phyloP scores from a whole-genome alignment of 2,797 vertebrate genomes.

The Bradypodion ventrale region DNA sequence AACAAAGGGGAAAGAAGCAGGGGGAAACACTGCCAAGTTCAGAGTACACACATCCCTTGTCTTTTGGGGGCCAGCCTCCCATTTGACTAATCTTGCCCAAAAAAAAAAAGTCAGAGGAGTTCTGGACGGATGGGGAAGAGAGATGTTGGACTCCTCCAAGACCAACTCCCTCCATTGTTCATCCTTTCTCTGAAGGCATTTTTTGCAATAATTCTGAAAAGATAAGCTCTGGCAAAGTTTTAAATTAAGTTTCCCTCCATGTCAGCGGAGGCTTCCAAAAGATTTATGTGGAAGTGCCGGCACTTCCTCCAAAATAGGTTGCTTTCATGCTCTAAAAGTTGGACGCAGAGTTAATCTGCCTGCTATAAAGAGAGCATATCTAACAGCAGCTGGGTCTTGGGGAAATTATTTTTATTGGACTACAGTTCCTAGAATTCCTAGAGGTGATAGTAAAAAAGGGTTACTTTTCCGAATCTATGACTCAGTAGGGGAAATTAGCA shows the following conservation, averaged over 20 bases:
- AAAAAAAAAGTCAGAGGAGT: not conserved
- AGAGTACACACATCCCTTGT: not conserved
- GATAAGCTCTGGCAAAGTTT: conserved; percentile 6
- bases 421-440: too few relatives aligned
- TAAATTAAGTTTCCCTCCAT: conserved; percentile 27
- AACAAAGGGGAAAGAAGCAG: not conserved
- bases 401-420: too few relatives aligned
- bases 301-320: conserved; percentile 29
- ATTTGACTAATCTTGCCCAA: too few relatives aligned
- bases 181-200: not conserved
- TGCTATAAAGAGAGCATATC: too few relatives aligned
- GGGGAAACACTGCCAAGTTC: not conserved
- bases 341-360: not conserved
- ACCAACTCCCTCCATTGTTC: not conserved
- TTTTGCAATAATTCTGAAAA: conserved; percentile 22
- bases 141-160: not conserved
- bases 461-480: too few relatives aligned
- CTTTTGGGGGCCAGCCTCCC: conserved; percentile 16
- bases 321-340: rapidly evolving
- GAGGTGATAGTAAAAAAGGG: too few relatives aligned
- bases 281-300: conserved; percentile 41
- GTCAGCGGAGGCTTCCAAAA: conserved; percentile 16
- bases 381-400: too few relatives aligned
- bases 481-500: too few relatives aligned
- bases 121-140: not conserved